Conservation (phyloP, 2,888 invertebrate species). For the Metellina segmentata region DNA sequence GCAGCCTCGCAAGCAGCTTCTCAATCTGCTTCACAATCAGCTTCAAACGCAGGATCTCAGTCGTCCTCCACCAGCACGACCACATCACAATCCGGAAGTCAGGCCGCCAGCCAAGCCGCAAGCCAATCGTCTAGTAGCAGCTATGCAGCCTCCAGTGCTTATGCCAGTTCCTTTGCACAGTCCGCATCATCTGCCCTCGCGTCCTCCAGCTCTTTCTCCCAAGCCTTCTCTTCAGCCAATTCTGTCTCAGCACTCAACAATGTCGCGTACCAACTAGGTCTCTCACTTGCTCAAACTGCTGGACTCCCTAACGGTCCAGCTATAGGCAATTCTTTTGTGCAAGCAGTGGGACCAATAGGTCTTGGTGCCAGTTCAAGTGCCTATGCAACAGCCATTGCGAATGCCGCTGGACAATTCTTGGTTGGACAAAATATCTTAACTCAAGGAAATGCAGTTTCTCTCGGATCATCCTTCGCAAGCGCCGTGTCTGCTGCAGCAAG, state of each 20-base stretch:
- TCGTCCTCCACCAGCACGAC: neutral
- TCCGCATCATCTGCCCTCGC: slow-evolving; percentile 16
- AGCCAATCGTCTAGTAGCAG: neutral
- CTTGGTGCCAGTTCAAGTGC: slow-evolving; percentile 1
- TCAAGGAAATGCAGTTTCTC: slow-evolving; percentile 1
- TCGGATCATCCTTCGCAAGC: neutral
- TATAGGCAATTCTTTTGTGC: slow-evolving; percentile 2
- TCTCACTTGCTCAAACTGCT: neutral
- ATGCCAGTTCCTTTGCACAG: neutral
- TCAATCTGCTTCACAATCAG: neutral
- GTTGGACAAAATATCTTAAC: neutral
- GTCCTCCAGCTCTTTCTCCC: slow-evolving; percentile 12
- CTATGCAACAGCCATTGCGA: slow-evolving; percentile 8
- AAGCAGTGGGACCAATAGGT: neutral
- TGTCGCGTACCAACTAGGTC: slow-evolving; percentile 6
- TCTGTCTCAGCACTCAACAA: slow-evolving; percentile 4
- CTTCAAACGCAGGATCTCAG: neutral
- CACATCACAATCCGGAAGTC: slow-evolving; percentile 18
- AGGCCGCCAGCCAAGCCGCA: slow-evolving; percentile 2
- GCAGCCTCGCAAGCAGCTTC: neutral
- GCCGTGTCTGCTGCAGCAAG: neutral
- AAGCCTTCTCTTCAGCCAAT: neutral
- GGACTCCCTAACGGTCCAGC: slow-evolving; percentile 15
- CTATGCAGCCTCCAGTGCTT: neutral
- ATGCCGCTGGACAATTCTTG: slow-evolving; percentile 12